A percentile compares a stretch with the other conserved stretches of the same genome.
Evolutionary conservation across 2,888 invertebrate species (phyloP).

Genomic region (Idaea straminata): DNA sequence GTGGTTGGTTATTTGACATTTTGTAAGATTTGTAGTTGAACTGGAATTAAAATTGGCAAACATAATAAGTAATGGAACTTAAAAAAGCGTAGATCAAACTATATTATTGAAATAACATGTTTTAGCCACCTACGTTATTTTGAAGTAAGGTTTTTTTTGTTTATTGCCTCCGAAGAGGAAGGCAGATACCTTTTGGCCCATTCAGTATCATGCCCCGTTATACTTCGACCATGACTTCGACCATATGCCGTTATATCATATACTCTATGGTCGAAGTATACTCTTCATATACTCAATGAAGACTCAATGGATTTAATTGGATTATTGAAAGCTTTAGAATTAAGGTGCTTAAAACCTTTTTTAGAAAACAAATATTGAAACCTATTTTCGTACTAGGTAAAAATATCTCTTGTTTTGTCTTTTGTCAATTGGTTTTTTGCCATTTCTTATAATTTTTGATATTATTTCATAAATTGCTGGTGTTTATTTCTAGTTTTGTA

Average conservation of each 20-base stretch:
- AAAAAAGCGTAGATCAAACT: background rate
- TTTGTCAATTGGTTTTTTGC: background rate
- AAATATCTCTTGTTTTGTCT: background rate
- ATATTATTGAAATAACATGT: background rate
- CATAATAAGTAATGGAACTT: background rate
- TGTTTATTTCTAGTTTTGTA: background rate
- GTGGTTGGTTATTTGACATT: background rate
- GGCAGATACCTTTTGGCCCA: background rate
- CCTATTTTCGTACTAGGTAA: background rate
- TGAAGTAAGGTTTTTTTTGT: background rate
- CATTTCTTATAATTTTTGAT: background rate
- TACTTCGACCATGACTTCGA: no score
- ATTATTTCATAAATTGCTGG: background rate
- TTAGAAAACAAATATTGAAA: no score
- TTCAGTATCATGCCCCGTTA: background rate
- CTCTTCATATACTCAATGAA: no score
- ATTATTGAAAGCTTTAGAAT: no score
- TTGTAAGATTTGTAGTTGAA: slow-evolving; percentile 2
- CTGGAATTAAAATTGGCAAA: background rate
- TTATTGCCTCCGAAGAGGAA: background rate
- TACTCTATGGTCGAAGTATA: no score
- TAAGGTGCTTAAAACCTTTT: no score
- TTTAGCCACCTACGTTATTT: background rate
- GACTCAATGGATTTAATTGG: no score
- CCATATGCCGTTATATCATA: no score